These are phyloP conservation scores for Dynastes tityus DNA, from an alignment of 2,888 invertebrate genomes.

Conservation along the genomic window DNA sequence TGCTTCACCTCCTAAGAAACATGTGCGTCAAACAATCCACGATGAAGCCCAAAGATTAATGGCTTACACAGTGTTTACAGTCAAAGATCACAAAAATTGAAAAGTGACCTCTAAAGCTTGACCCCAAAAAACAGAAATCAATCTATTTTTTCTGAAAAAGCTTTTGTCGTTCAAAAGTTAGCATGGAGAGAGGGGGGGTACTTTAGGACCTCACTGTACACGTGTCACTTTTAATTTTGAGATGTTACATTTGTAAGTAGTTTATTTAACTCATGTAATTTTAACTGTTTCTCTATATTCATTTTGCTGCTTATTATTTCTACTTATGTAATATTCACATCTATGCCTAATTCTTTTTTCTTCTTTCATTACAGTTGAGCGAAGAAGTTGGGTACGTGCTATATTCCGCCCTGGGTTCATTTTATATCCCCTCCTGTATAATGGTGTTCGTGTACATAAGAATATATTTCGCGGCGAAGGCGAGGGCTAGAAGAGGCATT, in stretches of 20 bases:
- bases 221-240: neutral
- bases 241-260: neutral
- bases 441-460: constrained; percentile 99
- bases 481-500: constrained; percentile 90
- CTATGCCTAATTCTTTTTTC: constrained; percentile 10
- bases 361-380: constrained; percentile 79
- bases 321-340: neutral
- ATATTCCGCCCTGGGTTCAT: constrained; percentile 98
- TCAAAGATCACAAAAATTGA: too few species aligned
- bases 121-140: too few species aligned
- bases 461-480: constrained; percentile 97
- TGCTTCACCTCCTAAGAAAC: too few species aligned
- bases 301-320: neutral
- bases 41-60: too few species aligned
- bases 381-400: constrained; percentile 98
- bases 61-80: too few species aligned
- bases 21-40: too few species aligned
- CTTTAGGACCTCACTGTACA: too few species aligned
- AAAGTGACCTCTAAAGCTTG: too few species aligned
- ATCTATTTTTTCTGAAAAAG: too few species aligned
- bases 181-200: too few species aligned
- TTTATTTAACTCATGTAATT: neutral
- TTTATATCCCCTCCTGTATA: constrained; percentile 99
- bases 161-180: too few species aligned
- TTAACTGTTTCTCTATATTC: too few species aligned